These are phyloP conservation scores for Trypoxylus dichotomus DNA, from an alignment of 1,140 invertebrate genomes.

Conservation along the genomic window DNA sequence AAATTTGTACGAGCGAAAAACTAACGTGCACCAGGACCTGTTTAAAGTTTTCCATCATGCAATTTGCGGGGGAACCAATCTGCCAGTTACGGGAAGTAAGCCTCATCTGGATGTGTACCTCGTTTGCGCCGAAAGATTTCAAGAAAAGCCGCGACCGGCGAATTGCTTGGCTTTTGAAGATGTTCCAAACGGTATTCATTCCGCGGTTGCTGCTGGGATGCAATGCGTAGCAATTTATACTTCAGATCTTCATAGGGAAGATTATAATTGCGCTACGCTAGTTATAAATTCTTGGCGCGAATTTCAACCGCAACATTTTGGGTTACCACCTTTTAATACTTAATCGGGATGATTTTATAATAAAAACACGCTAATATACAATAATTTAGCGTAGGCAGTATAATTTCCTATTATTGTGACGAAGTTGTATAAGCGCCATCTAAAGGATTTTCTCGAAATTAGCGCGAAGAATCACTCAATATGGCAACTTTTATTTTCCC, in stretches of 20 bases:
- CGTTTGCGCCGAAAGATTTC: slow-evolving; percentile 70
- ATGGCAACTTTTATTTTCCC: background rate
- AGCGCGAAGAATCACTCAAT: background rate
- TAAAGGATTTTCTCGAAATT: too few relatives aligned
- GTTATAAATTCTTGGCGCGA: slow-evolving; percentile 75
- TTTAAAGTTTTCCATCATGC: slow-evolving; percentile 65
- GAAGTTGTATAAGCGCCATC: too few relatives aligned
- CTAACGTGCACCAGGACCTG: slow-evolving; percentile 63
- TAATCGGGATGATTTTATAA: too few relatives aligned
- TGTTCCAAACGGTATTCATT: slow-evolving; percentile 84
- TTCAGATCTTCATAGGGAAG: slow-evolving; percentile 62
- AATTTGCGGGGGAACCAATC: slow-evolving; percentile 71
- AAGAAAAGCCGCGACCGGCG: slow-evolving; percentile 58
- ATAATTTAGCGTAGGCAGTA: too few relatives aligned
- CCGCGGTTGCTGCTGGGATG: slow-evolving; percentile 80
- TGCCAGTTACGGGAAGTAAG: slow-evolving; percentile 74
- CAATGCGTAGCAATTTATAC: slow-evolving; percentile 88
- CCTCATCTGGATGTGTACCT: slow-evolving; percentile 78
- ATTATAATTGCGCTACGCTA: slow-evolving; percentile 66
- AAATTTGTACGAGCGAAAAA: slow-evolving; percentile 70
- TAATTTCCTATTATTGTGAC: too few relatives aligned
- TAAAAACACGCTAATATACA: background rate
- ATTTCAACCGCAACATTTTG: slow-evolving; percentile 85
- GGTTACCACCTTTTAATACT: slow-evolving; percentile 68
- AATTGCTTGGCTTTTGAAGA: slow-evolving; percentile 91